Evolutionary conservation across 2,113 vertebrate species (phyloP).

Genomic region (Corydoras maculifer): DNA sequence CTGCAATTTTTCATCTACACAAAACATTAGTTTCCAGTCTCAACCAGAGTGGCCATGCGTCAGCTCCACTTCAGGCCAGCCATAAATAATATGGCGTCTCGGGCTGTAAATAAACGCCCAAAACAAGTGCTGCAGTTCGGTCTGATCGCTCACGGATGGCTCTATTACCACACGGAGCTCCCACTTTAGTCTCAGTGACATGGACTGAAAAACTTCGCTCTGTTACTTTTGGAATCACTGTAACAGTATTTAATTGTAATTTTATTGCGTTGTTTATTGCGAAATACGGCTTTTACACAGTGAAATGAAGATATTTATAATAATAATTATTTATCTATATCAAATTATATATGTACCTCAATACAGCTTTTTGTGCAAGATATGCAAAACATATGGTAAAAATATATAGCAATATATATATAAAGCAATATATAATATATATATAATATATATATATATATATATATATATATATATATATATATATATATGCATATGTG

Average conservation of each 20-base stretch:
- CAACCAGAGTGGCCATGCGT: constrained; percentile 46
- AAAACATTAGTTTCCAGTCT: constrained; percentile 48
- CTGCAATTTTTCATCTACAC: constrained; percentile 49
- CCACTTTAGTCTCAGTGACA: constrained; percentile 29
- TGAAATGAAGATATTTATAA: too few relatives aligned
- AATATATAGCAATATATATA: too few relatives aligned
- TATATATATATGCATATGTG: too few relatives aligned
- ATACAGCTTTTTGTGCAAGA: too few relatives aligned
- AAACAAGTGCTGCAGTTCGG: constrained; percentile 44
- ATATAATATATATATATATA: too few relatives aligned
- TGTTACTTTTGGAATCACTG: constrained; percentile 48
- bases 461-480: too few relatives aligned
- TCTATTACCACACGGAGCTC: constrained; percentile 24
- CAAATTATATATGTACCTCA: too few relatives aligned
- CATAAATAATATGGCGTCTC: constrained; percentile 45
- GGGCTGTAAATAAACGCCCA: constrained; percentile 41
- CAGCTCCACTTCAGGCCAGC: constrained; percentile 47
- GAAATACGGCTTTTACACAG: too few relatives aligned
- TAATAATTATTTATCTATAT: too few relatives aligned
- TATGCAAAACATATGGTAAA: too few relatives aligned
- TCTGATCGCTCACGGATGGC: constrained; percentile 32
- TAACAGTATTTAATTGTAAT: constrained; percentile 34
- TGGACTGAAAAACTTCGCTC: constrained; percentile 55
- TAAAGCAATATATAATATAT: too few relatives aligned
- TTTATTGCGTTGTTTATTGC: constrained; percentile 8